A percentile compares a stretch with the other conserved stretches of the same genome.
phyloP scores from a whole-genome alignment of 1,140 invertebrate genomes.

The Oryzaephilus surinamensis region DNA sequence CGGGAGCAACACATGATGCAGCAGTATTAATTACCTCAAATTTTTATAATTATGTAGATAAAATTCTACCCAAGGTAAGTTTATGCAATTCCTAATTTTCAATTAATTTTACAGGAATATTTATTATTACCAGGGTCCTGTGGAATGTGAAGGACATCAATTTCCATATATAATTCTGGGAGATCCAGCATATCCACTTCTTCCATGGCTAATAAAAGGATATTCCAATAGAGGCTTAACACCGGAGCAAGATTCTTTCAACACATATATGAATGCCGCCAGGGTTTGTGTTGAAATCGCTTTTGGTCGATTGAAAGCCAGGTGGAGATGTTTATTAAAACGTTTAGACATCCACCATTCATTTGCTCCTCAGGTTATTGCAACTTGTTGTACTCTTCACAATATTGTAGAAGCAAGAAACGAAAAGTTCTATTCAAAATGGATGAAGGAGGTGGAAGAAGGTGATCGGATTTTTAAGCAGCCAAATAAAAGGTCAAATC shows the following conservation, averaged over 20 bases:
- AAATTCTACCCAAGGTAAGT: constrained; percentile 10
- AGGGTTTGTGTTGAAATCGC: constrained; percentile 30
- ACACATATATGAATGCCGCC: constrained; percentile 25
- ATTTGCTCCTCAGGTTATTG: constrained; percentile 17
- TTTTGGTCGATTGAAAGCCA: constrained; percentile 29
- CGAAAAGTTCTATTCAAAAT: constrained; percentile 2
- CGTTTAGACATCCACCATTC: constrained; percentile 16
- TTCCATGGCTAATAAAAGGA: constrained; percentile 31
- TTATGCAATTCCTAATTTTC: not conserved
- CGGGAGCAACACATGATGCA: constrained; percentile 17
- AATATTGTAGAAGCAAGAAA: constrained; percentile 15
- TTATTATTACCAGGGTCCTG: no score
- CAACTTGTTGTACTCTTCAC: constrained; percentile 17
- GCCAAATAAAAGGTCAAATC: not conserved
- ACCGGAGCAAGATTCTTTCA: constrained; percentile 26
- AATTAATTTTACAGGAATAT: constrained; percentile 1
- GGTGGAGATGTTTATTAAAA: constrained; percentile 18
- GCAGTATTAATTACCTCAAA: constrained; percentile 14
- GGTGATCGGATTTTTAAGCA: constrained; percentile 3
- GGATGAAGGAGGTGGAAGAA: not conserved
- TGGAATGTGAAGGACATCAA: not conserved
- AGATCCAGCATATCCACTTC: constrained; percentile 18
- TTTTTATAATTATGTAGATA: constrained; percentile 11
- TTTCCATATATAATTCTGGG: constrained; percentile 15
- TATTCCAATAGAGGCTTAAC: constrained; percentile 16